Evolutionary conservation across 2,888 invertebrate species (phyloP).

Genomic region (Microctonus hyperodae): DNA sequence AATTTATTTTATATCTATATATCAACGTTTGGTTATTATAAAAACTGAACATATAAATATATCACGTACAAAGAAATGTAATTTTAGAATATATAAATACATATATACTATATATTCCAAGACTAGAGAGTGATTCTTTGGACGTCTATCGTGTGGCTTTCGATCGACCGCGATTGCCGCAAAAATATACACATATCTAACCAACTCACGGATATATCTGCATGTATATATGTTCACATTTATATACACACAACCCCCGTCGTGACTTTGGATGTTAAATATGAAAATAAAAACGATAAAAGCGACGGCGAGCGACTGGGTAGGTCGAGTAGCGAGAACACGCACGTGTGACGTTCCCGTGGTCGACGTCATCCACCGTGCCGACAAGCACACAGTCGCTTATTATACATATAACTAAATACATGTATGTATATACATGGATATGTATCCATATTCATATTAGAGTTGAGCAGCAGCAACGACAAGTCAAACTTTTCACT

Average conservation of each 20-base stretch:
- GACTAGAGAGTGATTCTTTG: not conserved
- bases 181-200: constrained; percentile 4
- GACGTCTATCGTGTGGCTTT: constrained; percentile 7
- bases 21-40: no score
- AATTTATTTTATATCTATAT: no score
- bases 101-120: no score
- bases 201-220: not conserved
- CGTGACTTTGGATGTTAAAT: constrained; percentile 28
- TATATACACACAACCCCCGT: constrained; percentile 4
- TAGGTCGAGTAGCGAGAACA: constrained; percentile 28
- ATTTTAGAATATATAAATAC: no score
- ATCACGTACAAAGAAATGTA: not conserved
- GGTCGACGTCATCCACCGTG: constrained; percentile 24
- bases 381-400: constrained; percentile 13
- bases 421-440: not conserved
- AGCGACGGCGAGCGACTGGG: constrained; percentile 5
- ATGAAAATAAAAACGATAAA: constrained; percentile 25
- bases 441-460: no score
- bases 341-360: constrained; percentile 33
- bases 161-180: constrained; percentile 20
- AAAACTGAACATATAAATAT: not conserved
- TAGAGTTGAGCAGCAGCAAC: constrained; percentile 12
- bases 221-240: not conserved
- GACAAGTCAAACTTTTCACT: constrained; percentile 42
- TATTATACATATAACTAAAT: not conserved